A percentile compares a stretch with the other conserved stretches of the same genome.
phyloP scores from a whole-genome alignment of 2,797 vertebrate species.

The Natrix natrix region DNA sequence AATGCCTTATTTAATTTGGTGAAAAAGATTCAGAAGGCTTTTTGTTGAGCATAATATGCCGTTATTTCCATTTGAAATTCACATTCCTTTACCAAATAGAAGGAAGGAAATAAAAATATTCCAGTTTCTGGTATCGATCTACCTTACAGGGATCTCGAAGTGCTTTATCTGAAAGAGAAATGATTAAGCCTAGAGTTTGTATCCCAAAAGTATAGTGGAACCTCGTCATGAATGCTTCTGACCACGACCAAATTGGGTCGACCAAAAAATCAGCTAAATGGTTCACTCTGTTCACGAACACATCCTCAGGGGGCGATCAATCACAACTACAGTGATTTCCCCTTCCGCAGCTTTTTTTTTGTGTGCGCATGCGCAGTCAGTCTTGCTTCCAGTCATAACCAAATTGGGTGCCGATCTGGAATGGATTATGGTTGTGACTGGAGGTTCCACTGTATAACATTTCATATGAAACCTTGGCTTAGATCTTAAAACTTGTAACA shows the following conservation, averaged over 20 bases:
- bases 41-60: not conserved
- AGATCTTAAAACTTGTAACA: not conserved
- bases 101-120: not conserved
- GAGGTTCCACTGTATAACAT: not conserved
- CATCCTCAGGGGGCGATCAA: no score
- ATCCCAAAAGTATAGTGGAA: not conserved
- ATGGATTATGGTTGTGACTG: no score
- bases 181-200: not conserved
- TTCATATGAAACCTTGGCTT: not conserved
- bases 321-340: no score
- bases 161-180: not conserved
- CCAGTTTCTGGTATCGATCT: not conserved
- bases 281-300: no score
- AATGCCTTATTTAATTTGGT: not conserved
- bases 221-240: no score
- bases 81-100: not conserved
- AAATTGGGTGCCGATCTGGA: no score
- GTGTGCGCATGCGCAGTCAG: no score
- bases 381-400: no score
- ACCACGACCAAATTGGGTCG: no score
- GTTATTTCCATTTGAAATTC: not conserved
- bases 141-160: not conserved
- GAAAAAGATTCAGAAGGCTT: not conserved
- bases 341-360: no score
- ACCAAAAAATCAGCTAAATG: no score